phyloP scores from a whole-genome alignment of 2,888 invertebrate genomes.

The Gari tellinella region DNA sequence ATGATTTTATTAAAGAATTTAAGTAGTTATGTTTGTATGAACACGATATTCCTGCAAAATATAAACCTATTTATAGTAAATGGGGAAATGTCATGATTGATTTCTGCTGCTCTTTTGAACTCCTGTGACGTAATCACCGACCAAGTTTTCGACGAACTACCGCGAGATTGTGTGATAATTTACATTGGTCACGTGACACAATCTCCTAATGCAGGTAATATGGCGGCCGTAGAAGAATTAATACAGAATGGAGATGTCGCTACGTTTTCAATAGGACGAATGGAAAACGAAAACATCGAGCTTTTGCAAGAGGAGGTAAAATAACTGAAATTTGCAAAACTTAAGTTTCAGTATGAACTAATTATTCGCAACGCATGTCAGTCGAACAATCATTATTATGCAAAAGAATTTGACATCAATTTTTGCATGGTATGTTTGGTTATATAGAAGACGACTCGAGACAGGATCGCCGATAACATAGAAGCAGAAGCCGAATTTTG shows the following conservation, averaged over 20 bases:
- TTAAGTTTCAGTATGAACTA: not conserved
- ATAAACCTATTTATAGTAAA: too few species aligned
- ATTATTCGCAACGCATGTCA: not conserved
- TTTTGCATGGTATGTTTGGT: too few species aligned
- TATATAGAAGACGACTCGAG: not conserved
- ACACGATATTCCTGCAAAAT: too few species aligned
- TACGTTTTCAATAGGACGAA: slow-evolving; percentile 71
- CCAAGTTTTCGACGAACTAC: slow-evolving; percentile 42
- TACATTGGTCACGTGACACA: slow-evolving; percentile 79
- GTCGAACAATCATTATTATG: not conserved
- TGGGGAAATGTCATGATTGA: too few species aligned
- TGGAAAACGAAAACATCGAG: slow-evolving; percentile 71
- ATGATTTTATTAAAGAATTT: too few species aligned
- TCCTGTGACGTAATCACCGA: slow-evolving; percentile 12
- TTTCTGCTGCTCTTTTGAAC: too few species aligned
- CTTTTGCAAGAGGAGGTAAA: slow-evolving; percentile 77
- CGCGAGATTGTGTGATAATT: slow-evolving; percentile 77
- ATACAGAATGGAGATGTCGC: slow-evolving; percentile 78
- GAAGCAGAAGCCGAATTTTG: not conserved
- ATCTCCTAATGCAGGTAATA: slow-evolving; percentile 78
- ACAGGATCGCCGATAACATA: not conserved
- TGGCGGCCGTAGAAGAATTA: slow-evolving; percentile 79
- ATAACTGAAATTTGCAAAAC: not conserved
- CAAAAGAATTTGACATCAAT: slow-evolving; percentile 3
- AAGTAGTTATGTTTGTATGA: too few species aligned